Evolutionary conservation across 2,113 vertebrate species (phyloP).

Genomic region (Acrocephalus kingi): DNA sequence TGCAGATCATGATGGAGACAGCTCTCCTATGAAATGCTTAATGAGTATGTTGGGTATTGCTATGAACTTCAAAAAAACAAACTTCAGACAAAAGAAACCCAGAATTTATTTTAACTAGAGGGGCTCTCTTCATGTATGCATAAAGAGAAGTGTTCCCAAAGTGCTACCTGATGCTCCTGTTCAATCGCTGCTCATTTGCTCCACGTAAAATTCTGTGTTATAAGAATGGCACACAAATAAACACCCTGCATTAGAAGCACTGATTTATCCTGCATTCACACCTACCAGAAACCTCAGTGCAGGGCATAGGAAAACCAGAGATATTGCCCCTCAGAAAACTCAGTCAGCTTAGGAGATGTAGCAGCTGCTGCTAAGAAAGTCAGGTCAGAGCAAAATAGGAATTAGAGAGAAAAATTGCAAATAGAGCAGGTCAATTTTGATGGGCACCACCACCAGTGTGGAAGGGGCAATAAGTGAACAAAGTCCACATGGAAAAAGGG

Average conservation of each 20-base stretch:
- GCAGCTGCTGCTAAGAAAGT: background rate
- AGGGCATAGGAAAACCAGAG: background rate
- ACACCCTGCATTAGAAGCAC: background rate
- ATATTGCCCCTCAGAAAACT: background rate
- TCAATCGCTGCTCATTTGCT: background rate
- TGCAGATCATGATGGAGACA: background rate
- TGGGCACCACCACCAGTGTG: background rate
- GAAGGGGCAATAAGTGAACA: background rate
- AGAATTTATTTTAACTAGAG: background rate
- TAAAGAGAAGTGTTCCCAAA: background rate
- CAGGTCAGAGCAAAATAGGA: background rate
- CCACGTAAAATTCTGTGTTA: background rate
- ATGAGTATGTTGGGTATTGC: background rate
- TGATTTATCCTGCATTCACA: background rate
- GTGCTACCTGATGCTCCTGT: background rate
- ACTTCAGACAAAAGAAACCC: background rate
- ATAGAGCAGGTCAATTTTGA: background rate
- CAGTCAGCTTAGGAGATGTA: background rate
- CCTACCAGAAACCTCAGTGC: background rate
- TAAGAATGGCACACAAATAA: background rate
- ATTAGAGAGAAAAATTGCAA: background rate
- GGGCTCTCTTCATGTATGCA: background rate
- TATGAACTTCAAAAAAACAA: background rate
- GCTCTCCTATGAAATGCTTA: background rate
- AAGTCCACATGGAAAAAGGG: background rate